Evolutionary conservation across 2,888 invertebrate genomes (phyloP).

Genomic region (Cynaeus angustus): DNA sequence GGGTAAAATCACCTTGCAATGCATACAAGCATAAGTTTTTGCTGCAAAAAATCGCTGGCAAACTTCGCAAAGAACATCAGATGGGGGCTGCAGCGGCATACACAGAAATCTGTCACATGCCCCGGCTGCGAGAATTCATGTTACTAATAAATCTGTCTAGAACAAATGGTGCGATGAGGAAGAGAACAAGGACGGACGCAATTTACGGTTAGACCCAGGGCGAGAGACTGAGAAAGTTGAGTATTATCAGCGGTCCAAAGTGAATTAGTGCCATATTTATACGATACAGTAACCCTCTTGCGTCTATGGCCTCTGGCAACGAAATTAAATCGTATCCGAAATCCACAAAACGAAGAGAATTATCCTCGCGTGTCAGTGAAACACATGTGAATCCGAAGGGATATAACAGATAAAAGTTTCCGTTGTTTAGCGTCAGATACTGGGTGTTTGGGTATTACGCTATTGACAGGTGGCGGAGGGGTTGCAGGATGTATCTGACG

Average conservation of each 20-base stretch:
- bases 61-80: neutral
- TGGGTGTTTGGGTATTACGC: constrained; percentile 5
- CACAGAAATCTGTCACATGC: constrained; percentile 54
- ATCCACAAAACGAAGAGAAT: constrained; percentile 23
- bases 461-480: constrained; percentile 9
- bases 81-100: constrained; percentile 19
- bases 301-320: constrained; percentile 44
- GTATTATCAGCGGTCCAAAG: constrained; percentile 53
- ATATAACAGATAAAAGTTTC: constrained; percentile 9
- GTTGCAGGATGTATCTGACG: constrained; percentile 4
- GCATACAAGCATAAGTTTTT: too few species aligned
- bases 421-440: neutral
- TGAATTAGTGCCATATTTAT: constrained; percentile 58
- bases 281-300: constrained; percentile 47
- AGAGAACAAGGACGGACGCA: constrained; percentile 55
- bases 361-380: constrained; percentile 16
- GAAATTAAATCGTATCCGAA: constrained; percentile 44
- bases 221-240: constrained; percentile 49
- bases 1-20: too few species aligned
- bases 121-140: constrained; percentile 58
- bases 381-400: constrained; percentile 11
- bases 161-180: constrained; percentile 60
- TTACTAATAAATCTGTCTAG: constrained; percentile 63
- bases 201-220: constrained; percentile 56
- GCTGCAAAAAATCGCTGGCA: too few species aligned